phyloP scores from a whole-genome alignment of 2,888 invertebrate genomes.

The Anoncus sp. region DNA sequence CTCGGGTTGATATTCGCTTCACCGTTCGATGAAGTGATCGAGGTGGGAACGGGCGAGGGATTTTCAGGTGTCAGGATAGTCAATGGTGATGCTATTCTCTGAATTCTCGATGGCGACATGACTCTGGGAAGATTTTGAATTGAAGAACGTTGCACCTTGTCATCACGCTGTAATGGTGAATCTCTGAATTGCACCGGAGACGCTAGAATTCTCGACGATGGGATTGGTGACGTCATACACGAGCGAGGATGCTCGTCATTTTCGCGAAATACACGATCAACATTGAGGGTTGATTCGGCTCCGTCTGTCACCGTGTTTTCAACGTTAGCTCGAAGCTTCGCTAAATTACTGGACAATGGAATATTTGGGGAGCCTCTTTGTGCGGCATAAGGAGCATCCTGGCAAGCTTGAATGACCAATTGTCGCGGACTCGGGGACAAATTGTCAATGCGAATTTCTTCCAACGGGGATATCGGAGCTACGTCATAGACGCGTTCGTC shows the following conservation, averaged over 20 bases:
- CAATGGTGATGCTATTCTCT: slow-evolving; percentile 68
- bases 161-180: slow-evolving; percentile 32
- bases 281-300: slow-evolving; percentile 30
- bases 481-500: slow-evolving; percentile 75
- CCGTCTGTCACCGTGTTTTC: slow-evolving; percentile 51
- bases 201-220: slow-evolving; percentile 38
- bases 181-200: slow-evolving; percentile 58
- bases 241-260: slow-evolving; percentile 10
- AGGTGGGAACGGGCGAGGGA: slow-evolving; percentile 35
- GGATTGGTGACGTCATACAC: slow-evolving; percentile 51
- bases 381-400: slow-evolving; percentile 56
- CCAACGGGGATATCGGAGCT: slow-evolving; percentile 63
- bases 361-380: slow-evolving; percentile 68
- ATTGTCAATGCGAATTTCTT: slow-evolving; percentile 51
- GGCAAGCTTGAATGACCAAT: slow-evolving; percentile 34
- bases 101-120: slow-evolving; percentile 52
- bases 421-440: slow-evolving; percentile 45
- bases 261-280: slow-evolving; percentile 30
- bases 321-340: slow-evolving; percentile 66
- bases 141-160: slow-evolving; percentile 54
- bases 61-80: slow-evolving; percentile 64
- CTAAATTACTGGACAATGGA: slow-evolving; percentile 70
- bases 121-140: slow-evolving; percentile 49
- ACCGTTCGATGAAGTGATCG: slow-evolving; percentile 17
- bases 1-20: slow-evolving; percentile 34